Evolutionary conservation across 2,888 invertebrate genomes (phyloP), one percentile per base, ranked within the genome.

Genomic region (Podotricha telesiphe): DNA sequence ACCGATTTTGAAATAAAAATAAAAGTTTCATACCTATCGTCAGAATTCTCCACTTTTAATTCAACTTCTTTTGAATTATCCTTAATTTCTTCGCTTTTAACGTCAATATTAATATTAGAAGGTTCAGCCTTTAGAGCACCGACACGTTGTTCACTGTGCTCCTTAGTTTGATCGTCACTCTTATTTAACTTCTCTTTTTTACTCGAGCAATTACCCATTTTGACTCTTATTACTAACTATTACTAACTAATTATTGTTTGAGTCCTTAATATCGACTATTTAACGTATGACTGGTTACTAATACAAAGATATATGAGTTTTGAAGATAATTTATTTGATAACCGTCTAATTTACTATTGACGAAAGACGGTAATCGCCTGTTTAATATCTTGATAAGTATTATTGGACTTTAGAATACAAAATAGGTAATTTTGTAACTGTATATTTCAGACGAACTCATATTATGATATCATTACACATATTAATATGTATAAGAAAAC

Each of bases 181-280:
- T 88, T 85, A 65, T 78, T 87, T 11, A 92, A 89, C 80, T 88
- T 92, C 77, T 92, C 79, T 79, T 92, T 93, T 77, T 82, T 91
- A 74, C 93, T 91, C 77, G 86, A 92, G 4, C 84, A 81, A 75
- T 91, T 93, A 1, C 92, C 92, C 92, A 93, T 93, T 77, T 84
- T 84, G 28, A 51, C 15, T 28, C 8, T 53, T 53, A n/a, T 53
- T 8, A 28, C 8, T 4, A n/a, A 53, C 28, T 28, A 53, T 8
- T 28, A 53, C 28, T 53, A 53, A n/a, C 28, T 53, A n/a, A 53
- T 28, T n/a, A 8, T 53, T 53, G 20, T 28, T n/a, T 28, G 78
- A 75, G 78, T 80, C 76, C 56, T 61, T 15, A 56, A 34, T 65
- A 50, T 59, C 45, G 56, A 65, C 71, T 65, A 66, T 75, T 72